Conservation (phyloP, 2,797 vertebrate species). For the Falco novaeseelandiae region DNA sequence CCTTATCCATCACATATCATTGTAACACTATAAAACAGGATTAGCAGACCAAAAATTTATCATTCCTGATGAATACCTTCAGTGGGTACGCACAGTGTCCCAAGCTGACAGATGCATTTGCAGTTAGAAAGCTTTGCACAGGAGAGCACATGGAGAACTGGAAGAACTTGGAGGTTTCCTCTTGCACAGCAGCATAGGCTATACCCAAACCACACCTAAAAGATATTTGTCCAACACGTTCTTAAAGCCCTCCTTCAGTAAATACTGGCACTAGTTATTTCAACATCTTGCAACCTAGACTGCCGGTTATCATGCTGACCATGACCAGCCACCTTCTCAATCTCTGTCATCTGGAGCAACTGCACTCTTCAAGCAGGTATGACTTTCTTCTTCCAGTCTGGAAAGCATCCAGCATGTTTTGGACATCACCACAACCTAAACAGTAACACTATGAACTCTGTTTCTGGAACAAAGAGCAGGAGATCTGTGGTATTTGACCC, state of each 20-base stretch:
- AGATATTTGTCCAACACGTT: not conserved
- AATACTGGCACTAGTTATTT: not conserved
- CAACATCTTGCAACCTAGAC: not conserved
- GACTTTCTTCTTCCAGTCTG: not conserved
- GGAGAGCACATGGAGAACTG: not conserved
- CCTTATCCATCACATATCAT: not conserved
- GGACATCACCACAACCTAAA: not conserved
- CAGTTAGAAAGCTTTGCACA: not conserved
- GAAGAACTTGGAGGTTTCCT: not conserved
- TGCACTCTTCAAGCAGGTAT: not conserved
- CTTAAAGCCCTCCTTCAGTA: not conserved
- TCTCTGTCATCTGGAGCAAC: not conserved
- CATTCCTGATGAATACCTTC: not conserved
- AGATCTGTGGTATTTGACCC: slow-evolving; percentile 7
- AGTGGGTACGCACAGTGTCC: not conserved
- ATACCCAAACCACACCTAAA: not conserved
- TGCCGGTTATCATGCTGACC: not conserved
- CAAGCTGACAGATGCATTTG: not conserved
- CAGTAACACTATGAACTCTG: not conserved
- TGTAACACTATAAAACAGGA: not conserved
- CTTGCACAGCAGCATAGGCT: not conserved
- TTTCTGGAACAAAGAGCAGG: slow-evolving; percentile 19
- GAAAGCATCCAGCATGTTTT: not conserved
- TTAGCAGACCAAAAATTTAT: not conserved
- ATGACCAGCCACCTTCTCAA: not conserved